Conservation (phyloP, 2,797 vertebrate species). For the Takifugu rubripes region DNA sequence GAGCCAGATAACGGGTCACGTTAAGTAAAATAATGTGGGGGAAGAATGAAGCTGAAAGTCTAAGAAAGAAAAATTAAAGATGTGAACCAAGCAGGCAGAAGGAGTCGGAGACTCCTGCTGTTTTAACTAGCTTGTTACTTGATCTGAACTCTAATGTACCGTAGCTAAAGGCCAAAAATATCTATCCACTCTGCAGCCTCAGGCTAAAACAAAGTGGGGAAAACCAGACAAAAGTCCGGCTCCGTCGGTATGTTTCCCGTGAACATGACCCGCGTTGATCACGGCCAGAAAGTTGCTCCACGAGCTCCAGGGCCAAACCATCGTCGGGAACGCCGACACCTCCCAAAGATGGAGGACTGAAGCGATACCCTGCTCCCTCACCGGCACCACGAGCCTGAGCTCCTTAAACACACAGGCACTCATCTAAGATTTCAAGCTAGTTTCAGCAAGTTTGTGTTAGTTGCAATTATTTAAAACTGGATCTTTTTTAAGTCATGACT, state of each 20-base stretch:
- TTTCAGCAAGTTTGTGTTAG: too few species aligned
- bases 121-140: slow-evolving; percentile 13
- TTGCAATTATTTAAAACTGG: too few species aligned
- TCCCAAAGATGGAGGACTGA: slow-evolving; percentile 15
- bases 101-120: slow-evolving; percentile 8
- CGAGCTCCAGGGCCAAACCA: slow-evolving; percentile 27
- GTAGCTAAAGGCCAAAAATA: slow-evolving; percentile 11
- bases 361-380: slow-evolving; percentile 13
- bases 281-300: slow-evolving; percentile 8
- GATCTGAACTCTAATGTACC: slow-evolving; percentile 4
- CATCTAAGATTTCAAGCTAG: neutral
- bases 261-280: slow-evolving; percentile 30
- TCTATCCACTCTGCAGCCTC: slow-evolving; percentile 10
- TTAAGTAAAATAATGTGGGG: neutral
- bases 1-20: slow-evolving; percentile 5
- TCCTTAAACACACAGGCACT: slow-evolving; percentile 5
- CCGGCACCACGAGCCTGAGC: neutral
- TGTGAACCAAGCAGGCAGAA: slow-evolving; percentile 3
- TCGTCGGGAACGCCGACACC: slow-evolving; percentile 25
- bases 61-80: neutral
- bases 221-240: slow-evolving; percentile 15
- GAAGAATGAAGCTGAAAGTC: neutral
- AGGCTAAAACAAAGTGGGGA: slow-evolving; percentile 6
- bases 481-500: too few species aligned
- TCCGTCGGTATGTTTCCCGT: slow-evolving; percentile 14